Conservation (phyloP, 2,113 vertebrate species). For the Coptodon bakossiorum region DNA sequence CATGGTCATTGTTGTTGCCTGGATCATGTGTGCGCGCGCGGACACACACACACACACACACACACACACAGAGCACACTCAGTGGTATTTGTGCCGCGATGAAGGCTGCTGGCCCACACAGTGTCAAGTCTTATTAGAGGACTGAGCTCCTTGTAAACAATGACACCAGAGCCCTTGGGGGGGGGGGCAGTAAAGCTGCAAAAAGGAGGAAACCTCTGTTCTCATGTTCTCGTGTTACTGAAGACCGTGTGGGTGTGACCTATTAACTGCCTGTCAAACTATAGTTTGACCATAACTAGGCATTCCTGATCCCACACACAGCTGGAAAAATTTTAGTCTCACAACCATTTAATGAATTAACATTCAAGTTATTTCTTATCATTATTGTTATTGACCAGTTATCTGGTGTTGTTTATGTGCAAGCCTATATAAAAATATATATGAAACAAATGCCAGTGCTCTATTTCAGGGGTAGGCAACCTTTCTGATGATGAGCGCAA, state of each 20-base stretch:
- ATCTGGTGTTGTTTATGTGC: neutral
- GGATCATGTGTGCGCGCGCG: neutral
- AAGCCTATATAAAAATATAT: neutral
- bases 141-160: constrained; percentile 18
- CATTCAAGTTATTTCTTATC: neutral
- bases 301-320: neutral
- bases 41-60: neutral
- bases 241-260: neutral
- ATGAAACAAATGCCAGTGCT: neutral
- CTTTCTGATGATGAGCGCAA: too few species aligned
- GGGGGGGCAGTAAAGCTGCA: neutral
- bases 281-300: neutral
- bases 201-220: neutral
- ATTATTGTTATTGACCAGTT: neutral
- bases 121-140: constrained; percentile 17
- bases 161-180: neutral
- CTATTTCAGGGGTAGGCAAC: too few species aligned
- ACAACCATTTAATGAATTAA: neutral
- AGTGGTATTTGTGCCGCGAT: neutral
- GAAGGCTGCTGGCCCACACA: neutral
- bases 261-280: neutral
- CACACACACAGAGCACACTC: neutral
- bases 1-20: neutral
- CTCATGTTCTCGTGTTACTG: neutral
- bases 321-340: neutral